These are phyloP conservation scores for Pachymerium ferrugineum DNA, from an alignment of 2,888 invertebrate species.

Conservation along the genomic window DNA sequence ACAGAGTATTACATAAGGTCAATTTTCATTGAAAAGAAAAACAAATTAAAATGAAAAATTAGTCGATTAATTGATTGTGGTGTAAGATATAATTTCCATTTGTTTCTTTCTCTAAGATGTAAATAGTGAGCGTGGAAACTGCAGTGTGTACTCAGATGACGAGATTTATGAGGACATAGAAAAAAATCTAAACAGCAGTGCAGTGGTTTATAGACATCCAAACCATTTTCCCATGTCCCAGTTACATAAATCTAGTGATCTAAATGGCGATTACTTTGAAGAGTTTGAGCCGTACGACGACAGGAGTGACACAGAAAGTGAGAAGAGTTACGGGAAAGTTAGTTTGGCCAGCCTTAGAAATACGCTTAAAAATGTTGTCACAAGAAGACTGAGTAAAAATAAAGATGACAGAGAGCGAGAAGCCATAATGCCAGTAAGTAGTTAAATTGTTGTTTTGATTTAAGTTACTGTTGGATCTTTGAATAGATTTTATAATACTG, in stretches of 20 bases:
- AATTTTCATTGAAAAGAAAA: not conserved
- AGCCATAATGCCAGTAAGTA: not conserved
- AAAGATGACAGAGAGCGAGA: conserved; percentile 5
- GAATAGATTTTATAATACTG: not conserved
- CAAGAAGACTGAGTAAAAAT: conserved; percentile 30
- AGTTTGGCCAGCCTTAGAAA: conserved; percentile 34
- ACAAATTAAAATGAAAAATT: not conserved
- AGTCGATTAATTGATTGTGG: not conserved
- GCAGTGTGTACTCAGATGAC: conserved; percentile 32
- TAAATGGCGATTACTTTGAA: conserved; percentile 59
- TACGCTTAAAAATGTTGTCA: conserved; percentile 32
- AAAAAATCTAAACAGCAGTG: not conserved
- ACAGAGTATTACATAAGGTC: not conserved
- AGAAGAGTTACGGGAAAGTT: conserved; percentile 47
- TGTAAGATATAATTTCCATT: not conserved
- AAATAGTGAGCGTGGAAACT: not conserved
- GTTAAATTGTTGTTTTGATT: not conserved
- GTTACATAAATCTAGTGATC: conserved; percentile 40
- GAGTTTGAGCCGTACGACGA: conserved; percentile 50
- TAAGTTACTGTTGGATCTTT: not conserved
- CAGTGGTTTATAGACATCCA: not conserved
- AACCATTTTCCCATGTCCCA: not conserved
- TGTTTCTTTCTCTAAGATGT: not conserved
- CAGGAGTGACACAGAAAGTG: conserved; percentile 51
- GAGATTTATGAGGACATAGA: conserved; percentile 39